Conservation (phyloP, 2,888 invertebrate genomes). For the Chirona hameri region DNA sequence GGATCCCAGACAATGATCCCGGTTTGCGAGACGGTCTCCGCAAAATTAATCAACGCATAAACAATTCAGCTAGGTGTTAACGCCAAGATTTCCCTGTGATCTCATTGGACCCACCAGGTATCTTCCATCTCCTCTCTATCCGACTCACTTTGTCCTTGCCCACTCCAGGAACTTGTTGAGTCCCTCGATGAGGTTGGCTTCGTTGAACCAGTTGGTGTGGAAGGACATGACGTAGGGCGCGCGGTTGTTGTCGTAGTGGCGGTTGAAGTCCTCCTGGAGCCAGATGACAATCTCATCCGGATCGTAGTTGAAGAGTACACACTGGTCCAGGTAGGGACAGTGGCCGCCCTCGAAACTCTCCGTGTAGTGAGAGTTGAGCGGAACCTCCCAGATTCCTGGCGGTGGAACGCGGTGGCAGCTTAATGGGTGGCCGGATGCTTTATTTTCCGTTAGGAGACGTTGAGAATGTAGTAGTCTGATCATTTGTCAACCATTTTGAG, state of each 20-base stretch:
- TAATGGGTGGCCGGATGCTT: too few relatives aligned
- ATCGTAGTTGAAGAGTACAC: slow-evolving; percentile 84
- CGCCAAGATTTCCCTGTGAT: too few relatives aligned
- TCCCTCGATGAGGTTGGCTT: slow-evolving; percentile 74
- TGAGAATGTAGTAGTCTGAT: too few relatives aligned
- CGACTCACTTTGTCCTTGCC: slow-evolving; percentile 65
- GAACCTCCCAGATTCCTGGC: slow-evolving; percentile 83
- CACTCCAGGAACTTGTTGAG: slow-evolving; percentile 81
- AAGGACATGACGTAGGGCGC: slow-evolving; percentile 91
- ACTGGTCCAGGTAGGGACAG: slow-evolving; percentile 87
- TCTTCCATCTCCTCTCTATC: too few relatives aligned
- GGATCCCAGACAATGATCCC: too few relatives aligned
- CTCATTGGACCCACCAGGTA: too few relatives aligned
- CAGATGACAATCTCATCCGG: slow-evolving; percentile 61
- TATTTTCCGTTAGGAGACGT: too few relatives aligned
- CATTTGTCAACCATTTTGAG: too few relatives aligned
- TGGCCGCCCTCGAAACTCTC: slow-evolving; percentile 84
- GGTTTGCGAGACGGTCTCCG: too few relatives aligned
- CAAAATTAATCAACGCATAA: too few relatives aligned
- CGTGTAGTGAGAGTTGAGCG: slow-evolving; percentile 82
- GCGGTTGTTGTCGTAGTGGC: slow-evolving; percentile 60
- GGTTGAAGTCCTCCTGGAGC: slow-evolving; percentile 82
- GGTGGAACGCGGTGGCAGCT: neutral
- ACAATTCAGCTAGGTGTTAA: too few relatives aligned
- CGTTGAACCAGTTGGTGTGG: slow-evolving; percentile 96